Evolutionary conservation across 2,113 vertebrate genomes (phyloP).

Genomic region (Arvicanthis niloticus): DNA sequence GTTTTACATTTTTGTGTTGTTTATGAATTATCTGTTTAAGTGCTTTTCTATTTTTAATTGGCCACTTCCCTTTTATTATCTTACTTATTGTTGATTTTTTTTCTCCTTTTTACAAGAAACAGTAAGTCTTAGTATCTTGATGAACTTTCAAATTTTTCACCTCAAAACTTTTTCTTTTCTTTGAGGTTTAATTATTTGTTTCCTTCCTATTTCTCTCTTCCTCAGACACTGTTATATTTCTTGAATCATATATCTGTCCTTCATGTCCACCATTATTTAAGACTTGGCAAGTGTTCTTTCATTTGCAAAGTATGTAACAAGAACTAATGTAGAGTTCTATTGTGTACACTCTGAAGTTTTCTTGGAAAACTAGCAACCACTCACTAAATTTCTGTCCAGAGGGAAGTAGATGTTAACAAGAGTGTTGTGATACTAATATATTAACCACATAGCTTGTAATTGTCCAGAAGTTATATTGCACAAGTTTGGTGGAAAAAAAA

Average conservation of each 20-base stretch:
- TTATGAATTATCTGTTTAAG: not conserved
- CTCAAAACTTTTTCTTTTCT: slow-evolving; percentile 48
- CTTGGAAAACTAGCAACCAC: not conserved
- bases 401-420: not conserved
- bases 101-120: not conserved
- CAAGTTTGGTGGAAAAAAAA: not conserved
- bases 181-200: slow-evolving; percentile 66
- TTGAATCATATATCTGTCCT: slow-evolving; percentile 58
- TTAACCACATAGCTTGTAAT: accelerated
- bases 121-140: not conserved
- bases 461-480: not conserved
- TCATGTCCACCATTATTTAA: slow-evolving; percentile 37
- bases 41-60: not conserved
- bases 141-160: slow-evolving; percentile 26
- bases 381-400: not conserved
- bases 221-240: slow-evolving; percentile 15
- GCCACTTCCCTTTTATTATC: not conserved
- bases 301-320: not conserved
- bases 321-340: not conserved
- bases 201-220: slow-evolving; percentile 33
- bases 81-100: not conserved
- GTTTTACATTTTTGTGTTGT: not conserved
- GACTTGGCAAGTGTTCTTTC: not conserved
- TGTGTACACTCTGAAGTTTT: not conserved
- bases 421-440: accelerated